Conservation (phyloP, 2,888 invertebrate species). For the Pristionchus entomophagus region DNA sequence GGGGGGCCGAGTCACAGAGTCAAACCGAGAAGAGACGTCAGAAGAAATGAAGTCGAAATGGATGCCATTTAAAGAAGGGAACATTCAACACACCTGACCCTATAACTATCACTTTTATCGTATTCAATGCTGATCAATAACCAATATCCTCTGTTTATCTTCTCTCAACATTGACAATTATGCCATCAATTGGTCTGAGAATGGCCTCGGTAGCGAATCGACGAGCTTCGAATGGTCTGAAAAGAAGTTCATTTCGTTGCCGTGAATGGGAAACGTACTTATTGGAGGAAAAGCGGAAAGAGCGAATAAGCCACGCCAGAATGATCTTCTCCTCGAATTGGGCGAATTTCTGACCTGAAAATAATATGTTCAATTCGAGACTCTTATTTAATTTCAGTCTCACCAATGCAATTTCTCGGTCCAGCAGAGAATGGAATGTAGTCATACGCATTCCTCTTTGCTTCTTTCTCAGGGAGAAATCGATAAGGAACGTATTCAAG, state of each 20-base stretch:
- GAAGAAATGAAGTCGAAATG: neutral
- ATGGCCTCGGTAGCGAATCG: neutral
- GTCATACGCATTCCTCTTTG: neutral
- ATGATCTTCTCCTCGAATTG: constrained; percentile 23
- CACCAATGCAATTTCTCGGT: constrained; percentile 27
- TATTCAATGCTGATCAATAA: too few species aligned
- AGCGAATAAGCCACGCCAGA: neutral
- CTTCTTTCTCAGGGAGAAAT: neutral
- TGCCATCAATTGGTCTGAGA: neutral
- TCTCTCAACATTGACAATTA: neutral
- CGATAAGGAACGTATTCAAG: neutral
- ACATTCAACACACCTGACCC: too few species aligned
- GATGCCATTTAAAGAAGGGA: constrained; percentile 1
- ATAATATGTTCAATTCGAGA: neutral
- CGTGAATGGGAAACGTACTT: neutral
- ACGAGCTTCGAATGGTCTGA: neutral
- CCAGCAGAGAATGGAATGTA: constrained; percentile 21
- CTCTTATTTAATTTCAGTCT: neutral
- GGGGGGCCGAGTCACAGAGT: neutral
- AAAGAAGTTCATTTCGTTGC: neutral
- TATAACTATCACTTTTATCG: too few species aligned
- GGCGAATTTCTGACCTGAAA: constrained; percentile 11
- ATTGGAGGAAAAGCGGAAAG: neutral
- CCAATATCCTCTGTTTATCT: too few species aligned
- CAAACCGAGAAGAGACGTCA: neutral